Evolutionary conservation across 2,113 vertebrate genomes (phyloP).

Genomic region (Agelaius tricolor): DNA sequence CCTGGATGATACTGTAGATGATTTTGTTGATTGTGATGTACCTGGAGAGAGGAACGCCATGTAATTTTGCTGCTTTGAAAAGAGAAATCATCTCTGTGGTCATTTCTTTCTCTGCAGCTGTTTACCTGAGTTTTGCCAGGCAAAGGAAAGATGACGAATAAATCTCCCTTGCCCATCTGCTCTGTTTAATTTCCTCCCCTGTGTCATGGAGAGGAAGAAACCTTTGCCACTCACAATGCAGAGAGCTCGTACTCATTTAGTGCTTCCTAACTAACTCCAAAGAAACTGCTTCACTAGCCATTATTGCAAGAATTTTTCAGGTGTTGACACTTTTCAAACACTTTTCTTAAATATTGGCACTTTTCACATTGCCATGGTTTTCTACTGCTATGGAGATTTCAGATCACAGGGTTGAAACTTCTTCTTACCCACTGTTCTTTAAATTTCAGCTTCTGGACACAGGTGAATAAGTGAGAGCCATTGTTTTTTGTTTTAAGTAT

Average conservation of each 20-base stretch:
- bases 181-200: not conserved
- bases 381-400: not conserved
- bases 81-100: not conserved
- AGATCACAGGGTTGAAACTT: not conserved
- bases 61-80: not conserved
- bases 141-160: not conserved
- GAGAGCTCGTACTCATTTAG: not conserved
- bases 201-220: not conserved
- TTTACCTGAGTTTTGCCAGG: not conserved
- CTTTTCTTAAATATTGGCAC: not conserved
- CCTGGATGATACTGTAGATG: not conserved
- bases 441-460: not conserved
- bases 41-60: not conserved
- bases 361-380: not conserved
- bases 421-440: not conserved
- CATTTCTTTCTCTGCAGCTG: not conserved
- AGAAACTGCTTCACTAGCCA: not conserved
- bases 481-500: not conserved
- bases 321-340: not conserved
- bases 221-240: not conserved
- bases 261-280: not conserved
- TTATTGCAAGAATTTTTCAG: not conserved
- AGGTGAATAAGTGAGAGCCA: not conserved
- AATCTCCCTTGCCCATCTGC: not conserved
- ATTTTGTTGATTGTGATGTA: not conserved